These are phyloP conservation scores for Leucoraja ocellata DNA, from an alignment of 2,797 vertebrate genomes.

Conservation along the genomic window DNA sequence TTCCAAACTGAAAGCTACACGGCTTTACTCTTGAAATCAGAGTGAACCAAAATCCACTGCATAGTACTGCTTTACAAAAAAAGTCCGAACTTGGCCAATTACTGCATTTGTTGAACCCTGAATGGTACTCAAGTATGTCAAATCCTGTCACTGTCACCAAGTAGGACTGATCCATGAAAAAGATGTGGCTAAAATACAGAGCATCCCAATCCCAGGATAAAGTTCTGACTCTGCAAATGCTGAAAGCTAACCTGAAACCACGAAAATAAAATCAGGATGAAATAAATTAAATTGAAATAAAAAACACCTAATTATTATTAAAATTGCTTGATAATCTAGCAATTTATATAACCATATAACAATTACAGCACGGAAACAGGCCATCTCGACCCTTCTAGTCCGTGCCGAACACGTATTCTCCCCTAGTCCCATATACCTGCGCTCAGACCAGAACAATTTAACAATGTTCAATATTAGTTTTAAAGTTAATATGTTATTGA, in stretches of 20 bases:
- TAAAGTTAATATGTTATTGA: background rate
- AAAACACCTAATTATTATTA: background rate
- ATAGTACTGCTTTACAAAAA: background rate
- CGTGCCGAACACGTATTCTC: no score
- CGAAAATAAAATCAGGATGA: background rate
- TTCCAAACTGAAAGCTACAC: background rate
- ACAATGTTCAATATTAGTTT: background rate
- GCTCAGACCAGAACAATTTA: no score
- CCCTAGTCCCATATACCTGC: no score
- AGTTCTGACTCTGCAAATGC: no score
- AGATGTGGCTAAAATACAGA: background rate
- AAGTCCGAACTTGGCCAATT: background rate
- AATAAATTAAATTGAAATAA: background rate
- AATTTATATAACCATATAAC: background rate
- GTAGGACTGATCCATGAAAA: background rate
- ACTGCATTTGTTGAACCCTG: background rate
- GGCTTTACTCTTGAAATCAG: background rate
- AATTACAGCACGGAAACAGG: no score
- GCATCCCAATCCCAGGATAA: no score
- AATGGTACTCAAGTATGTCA: background rate
- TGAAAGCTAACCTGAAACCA: background rate
- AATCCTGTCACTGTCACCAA: background rate
- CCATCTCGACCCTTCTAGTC: no score
- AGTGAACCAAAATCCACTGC: background rate
- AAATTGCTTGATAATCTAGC: background rate